Conservation (phyloP, 92 coral and sea anemone genomes). For the Epizoanthus rinbou region DNA sequence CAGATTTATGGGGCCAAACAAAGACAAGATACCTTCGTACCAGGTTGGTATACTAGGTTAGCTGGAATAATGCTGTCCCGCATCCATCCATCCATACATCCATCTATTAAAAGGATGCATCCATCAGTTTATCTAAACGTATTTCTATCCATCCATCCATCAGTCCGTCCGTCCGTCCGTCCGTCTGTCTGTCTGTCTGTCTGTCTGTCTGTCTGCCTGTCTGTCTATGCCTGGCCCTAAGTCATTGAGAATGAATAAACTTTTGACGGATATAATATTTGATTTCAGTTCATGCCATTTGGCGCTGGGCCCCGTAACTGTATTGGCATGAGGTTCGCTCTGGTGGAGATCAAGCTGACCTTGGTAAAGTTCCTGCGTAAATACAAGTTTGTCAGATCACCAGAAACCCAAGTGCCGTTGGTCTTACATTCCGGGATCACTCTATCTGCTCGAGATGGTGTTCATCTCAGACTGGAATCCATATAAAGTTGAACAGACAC, state of each 20-base stretch:
- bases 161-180: no score
- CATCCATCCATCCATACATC: no score
- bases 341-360: slow-evolving; percentile 14
- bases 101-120: no score
- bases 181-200: no score
- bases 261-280: background rate
- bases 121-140: no score
- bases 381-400: background rate
- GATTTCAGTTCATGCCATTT: slow-evolving; percentile 7
- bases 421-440: background rate
- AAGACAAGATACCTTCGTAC: slow-evolving; percentile 4
- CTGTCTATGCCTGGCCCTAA: no score
- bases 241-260: no score
- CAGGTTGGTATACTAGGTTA: slow-evolving; percentile 2
- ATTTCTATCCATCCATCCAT: no score
- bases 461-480: background rate
- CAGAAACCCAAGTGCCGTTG: background rate
- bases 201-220: no score
- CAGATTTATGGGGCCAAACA: slow-evolving; percentile 48
- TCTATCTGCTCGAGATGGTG: slow-evolving; percentile 16
- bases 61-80: no score
- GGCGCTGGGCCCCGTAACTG: slow-evolving; percentile 5
- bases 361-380: background rate
- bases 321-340: background rate
- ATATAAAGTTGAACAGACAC: background rate